These are phyloP conservation scores for Panagrolaimus sp. DNA, from an alignment of 1,140 invertebrate species.

Conservation along the genomic window DNA sequence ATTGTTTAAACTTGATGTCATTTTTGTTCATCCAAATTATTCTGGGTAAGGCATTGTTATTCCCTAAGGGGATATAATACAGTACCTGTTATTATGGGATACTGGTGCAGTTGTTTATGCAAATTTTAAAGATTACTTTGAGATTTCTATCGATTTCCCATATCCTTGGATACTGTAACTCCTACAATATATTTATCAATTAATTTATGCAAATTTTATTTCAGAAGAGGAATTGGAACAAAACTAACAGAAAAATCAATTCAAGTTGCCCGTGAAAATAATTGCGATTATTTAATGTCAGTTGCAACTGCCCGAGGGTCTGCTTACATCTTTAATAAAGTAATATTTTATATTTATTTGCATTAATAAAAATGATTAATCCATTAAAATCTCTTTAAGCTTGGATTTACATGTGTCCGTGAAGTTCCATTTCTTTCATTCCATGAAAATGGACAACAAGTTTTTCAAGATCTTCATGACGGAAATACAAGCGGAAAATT, in stretches of 20 bases:
- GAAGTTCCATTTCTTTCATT: slow-evolving; percentile 10
- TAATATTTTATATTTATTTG: too few species aligned
- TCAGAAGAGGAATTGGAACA: not conserved
- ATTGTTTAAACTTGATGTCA: not conserved
- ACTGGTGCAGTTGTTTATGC: too few species aligned
- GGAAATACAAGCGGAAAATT: slow-evolving; percentile 8
- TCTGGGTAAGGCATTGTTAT: not conserved
- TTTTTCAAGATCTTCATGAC: slow-evolving; percentile 14
- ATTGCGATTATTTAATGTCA: not conserved
- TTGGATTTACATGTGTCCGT: slow-evolving; percentile 2
- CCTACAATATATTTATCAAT: too few species aligned
- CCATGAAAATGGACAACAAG: not conserved
- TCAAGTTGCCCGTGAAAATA: slow-evolving; percentile 4
- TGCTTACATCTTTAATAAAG: not conserved
- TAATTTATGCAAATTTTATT: not conserved
- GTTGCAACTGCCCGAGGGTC: not conserved
- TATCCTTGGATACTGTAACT: too few species aligned
- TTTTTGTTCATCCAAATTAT: slow-evolving; percentile 5
- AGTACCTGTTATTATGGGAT: not conserved
- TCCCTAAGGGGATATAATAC: not conserved
- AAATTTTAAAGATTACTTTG: too few species aligned
- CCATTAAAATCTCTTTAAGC: too few species aligned
- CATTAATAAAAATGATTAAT: too few species aligned
- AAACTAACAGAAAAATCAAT: not conserved
- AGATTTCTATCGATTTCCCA: too few species aligned